Evolutionary conservation across 2,113 vertebrate species (phyloP).

Genomic region (Heptranchias perlo): DNA sequence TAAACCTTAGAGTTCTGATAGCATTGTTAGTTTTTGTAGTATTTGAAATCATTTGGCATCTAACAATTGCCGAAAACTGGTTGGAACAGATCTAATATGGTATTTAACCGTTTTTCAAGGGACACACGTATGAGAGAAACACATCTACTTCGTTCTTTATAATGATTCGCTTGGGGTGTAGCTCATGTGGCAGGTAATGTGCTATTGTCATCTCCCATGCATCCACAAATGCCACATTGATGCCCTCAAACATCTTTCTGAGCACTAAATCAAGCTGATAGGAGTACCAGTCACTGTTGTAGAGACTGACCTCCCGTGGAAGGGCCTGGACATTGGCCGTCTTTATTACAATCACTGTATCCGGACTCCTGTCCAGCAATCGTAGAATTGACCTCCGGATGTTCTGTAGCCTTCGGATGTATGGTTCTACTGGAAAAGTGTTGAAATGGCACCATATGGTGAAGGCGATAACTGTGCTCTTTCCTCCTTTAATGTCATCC

Average conservation of each 20-base stretch:
- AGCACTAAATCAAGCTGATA: conserved; percentile 80
- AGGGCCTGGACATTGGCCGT: conserved; percentile 81
- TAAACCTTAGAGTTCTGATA: background rate
- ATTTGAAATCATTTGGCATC: background rate
- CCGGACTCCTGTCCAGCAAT: conserved; percentile 79
- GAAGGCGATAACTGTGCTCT: conserved; percentile 75
- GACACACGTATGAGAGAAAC: conserved; percentile 80
- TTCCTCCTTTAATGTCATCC: conserved; percentile 76
- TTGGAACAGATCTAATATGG: too few relatives aligned
- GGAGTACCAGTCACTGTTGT: conserved; percentile 94
- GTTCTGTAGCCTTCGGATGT: conserved; percentile 79
- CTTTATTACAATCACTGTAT: conserved; percentile 72
- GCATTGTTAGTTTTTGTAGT: background rate
- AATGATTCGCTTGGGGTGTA: conserved; percentile 78
- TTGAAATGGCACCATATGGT: conserved; percentile 93
- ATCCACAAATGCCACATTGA: conserved; percentile 79
- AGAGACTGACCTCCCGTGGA: conserved; percentile 80
- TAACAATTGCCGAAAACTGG: background rate
- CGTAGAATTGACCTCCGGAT: conserved; percentile 73
- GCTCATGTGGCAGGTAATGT: conserved; percentile 77
- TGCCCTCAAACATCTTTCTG: conserved; percentile 83
- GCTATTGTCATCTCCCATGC: conserved; percentile 93
- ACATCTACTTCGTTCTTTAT: conserved; percentile 83
- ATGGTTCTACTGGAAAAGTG: conserved; percentile 84
- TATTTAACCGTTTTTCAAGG: conserved; percentile 40